Evolutionary conservation across 2,888 invertebrate species (phyloP), one percentile per base, ranked within the genome.

Genomic region (Andrena fulva): DNA sequence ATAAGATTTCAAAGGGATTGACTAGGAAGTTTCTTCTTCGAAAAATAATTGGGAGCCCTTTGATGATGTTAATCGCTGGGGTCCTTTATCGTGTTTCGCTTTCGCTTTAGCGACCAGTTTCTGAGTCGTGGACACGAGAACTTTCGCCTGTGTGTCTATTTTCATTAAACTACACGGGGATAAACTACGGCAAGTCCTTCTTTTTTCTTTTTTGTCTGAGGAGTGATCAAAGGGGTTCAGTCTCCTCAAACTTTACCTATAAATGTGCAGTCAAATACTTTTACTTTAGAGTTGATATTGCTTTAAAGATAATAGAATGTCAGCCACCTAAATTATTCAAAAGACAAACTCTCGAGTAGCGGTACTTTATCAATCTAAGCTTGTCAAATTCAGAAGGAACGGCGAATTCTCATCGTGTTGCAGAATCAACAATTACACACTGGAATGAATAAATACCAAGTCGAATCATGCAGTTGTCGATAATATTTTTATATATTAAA

Each of bases 321-420:
- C 50, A 31, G 67, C 50, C 50, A 50, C 31, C 50, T 67, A 68
- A 52, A 69, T 69, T 35, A 33, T 69, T 69, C 16, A 33, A 20
- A 59, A 27, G 10, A n/a, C 16, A 24, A 31, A 33, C 42, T 20
- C 16, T 27, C 10, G 7, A 24, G 31, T 12, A 48, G 31, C 24
- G 59, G 59, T 31, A 59, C n/a, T 59, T 72, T 74, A 35, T 27
- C 48, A 54, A 74, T 33, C 29, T 63, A 56, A 63, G 31, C 54
- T 56, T 29, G 31, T 64, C 48, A 77, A 56, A 20, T n/a, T 12
- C 10, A 27, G 27, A 50, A 48, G 48, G 29, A n/a, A 66, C 50
- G 29, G 50, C 66, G 66, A 66, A 50, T 50, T 66, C 50, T 29
- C n/a, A 8, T 42, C 35, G 29, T 42, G 12, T 42, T 42, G 42